These are phyloP conservation scores for Pocota personata DNA, from an alignment of 2,888 invertebrate genomes.

Conservation along the genomic window DNA sequence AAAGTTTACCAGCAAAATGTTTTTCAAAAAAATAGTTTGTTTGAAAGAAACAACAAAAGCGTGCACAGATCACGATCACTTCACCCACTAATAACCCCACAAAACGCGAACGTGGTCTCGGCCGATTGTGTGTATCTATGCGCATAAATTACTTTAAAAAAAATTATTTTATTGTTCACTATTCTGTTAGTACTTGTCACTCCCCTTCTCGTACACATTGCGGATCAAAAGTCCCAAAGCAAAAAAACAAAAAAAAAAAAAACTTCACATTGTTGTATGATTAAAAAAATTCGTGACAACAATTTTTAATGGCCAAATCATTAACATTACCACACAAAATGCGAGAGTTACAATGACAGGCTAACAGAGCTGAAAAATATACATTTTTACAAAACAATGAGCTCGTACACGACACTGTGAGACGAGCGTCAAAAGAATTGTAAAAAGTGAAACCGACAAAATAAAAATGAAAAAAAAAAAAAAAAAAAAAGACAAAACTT, in stretches of 20 bases:
- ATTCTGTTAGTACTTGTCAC: conserved; percentile 58
- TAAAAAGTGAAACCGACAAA: conserved; percentile 46
- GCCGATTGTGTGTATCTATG: conserved; percentile 32
- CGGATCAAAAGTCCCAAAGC: conserved; percentile 25
- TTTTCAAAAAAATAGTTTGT: conserved; percentile 1
- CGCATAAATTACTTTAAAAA: conserved; percentile 53
- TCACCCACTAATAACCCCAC: conserved; percentile 62
- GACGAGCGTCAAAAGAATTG: background rate
- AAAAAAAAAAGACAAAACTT: conserved; percentile 22
- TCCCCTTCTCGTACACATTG: conserved; percentile 18
- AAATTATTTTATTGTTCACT: conserved; percentile 39
- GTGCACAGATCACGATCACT: conserved; percentile 69
- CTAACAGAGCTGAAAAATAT: conserved; percentile 42
- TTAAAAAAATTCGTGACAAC: conserved; percentile 61
- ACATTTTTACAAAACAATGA: conserved; percentile 4
- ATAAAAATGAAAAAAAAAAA: conserved; percentile 13
- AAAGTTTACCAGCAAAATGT: background rate
- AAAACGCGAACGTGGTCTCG: conserved; percentile 56
- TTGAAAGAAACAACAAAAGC: conserved; percentile 24
- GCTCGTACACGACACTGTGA: background rate
- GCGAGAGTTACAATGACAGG: conserved; percentile 50
- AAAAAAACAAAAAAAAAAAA: background rate
- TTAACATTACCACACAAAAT: conserved; percentile 56
- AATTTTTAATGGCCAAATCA: conserved; percentile 65
- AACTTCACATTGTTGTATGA: conserved; percentile 20